Percentiles rank a stretch among this genome's conserved stretches.
Conservation (phyloP, 2,113 vertebrate species). For the Uropsilus gracilis region DNA sequence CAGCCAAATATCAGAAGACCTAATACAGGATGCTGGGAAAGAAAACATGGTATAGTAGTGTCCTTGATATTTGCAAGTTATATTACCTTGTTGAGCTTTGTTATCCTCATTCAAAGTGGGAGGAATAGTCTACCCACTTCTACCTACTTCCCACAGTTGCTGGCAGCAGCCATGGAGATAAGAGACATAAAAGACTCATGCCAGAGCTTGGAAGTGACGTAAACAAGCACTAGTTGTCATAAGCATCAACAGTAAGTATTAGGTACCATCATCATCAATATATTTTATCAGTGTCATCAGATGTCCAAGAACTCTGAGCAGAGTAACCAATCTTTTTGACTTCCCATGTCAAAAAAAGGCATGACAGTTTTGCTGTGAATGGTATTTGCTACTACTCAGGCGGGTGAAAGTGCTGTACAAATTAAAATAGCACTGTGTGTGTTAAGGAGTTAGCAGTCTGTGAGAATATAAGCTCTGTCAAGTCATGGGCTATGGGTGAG, state of each 20-base stretch:
- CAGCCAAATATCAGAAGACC: not conserved
- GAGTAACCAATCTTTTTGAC: not conserved
- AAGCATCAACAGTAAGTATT: not conserved
- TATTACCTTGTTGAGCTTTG: not conserved
- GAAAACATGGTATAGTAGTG: not conserved
- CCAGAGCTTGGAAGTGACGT: not conserved
- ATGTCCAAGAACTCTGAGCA: not conserved
- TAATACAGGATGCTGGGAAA: not conserved
- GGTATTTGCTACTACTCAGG: not conserved
- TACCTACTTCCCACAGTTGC: not conserved
- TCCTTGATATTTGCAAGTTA: not conserved
- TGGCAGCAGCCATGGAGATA: not conserved
- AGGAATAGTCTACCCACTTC: not conserved
- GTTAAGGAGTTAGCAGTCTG: not conserved
- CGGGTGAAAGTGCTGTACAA: not conserved
- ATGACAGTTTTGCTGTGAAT: not conserved
- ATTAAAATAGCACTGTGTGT: not conserved
- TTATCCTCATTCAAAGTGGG: not conserved
- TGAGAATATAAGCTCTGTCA: not conserved
- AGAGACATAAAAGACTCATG: not conserved
- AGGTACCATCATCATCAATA: not conserved
- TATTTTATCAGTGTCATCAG: not conserved
- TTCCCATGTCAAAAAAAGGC: not conserved
- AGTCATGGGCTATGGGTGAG: not conserved
- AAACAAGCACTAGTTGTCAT: not conserved